These are phyloP conservation scores for Ommatoiulus sabulosus DNA, from an alignment of 2,888 invertebrate genomes.

Conservation along the genomic window DNA sequence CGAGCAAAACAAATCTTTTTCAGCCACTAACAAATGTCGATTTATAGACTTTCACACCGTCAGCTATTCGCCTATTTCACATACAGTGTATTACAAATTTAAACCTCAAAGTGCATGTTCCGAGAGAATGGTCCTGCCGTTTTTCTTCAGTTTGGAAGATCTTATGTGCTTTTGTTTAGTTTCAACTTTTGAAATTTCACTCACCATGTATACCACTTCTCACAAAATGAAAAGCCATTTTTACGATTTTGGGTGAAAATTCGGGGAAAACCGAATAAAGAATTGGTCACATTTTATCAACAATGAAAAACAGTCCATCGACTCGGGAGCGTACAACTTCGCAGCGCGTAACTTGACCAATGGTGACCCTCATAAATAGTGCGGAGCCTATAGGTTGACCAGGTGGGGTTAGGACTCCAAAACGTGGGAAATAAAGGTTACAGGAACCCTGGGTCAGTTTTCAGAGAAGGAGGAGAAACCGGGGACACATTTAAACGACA, in stretches of 20 bases:
- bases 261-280: neutral
- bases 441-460: neutral
- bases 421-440: neutral
- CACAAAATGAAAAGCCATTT: neutral
- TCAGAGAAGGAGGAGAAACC: neutral
- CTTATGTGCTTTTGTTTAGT: neutral
- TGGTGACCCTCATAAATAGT: neutral
- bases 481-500: neutral
- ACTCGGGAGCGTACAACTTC: neutral
- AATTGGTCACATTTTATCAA: neutral
- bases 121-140: too few species aligned
- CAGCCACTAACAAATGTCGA: too few species aligned
- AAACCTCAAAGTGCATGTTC: too few species aligned
- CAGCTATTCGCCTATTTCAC: too few species aligned
- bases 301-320: constrained; percentile 22
- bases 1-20: neutral
- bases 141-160: too few species aligned
- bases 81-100: too few species aligned
- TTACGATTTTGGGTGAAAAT: neutral
- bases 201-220: too few species aligned
- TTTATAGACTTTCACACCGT: too few species aligned
- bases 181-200: neutral
- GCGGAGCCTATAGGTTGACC: neutral
- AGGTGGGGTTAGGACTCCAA: constrained; percentile 1
- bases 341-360: neutral